Evolutionary conservation across 1,140 invertebrate genomes (phyloP), one percentile per base, ranked within the genome.

Genomic region (Coelopa frigida): DNA sequence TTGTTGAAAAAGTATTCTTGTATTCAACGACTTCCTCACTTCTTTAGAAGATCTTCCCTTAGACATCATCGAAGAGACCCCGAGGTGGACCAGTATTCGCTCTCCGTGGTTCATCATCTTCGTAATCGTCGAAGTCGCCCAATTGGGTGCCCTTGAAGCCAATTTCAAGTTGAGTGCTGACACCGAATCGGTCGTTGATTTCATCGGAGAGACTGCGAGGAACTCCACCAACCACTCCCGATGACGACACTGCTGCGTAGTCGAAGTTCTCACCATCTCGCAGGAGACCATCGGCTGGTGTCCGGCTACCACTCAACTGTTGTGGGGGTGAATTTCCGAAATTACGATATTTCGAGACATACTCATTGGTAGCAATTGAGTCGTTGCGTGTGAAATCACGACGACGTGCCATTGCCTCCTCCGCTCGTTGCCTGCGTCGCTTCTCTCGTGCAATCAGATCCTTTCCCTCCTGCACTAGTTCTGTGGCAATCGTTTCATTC

Each of bases 391-490:
- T 79, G 74, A 82, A 82, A 58, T 89, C 84, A 7, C 83, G 77
- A 26, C 84, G 73, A 11, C 86, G 75, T 18, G 73, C 78, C 48
- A 84, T 73, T 5, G 85, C 82, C 57, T 93, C 89, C 58, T 89
- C 85, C 5, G 78, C 74, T 44, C 90, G 77, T 65, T 91, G 87
- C 1, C 84, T 73, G 51, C 83, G 84, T 24, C 90, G 78, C 65
- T 85, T 87, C 57, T 93, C 89, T 82, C 87, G 71, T 63, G 87
- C 87, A 46, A 96, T 83, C 27, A 97, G 78, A 70, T 94, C 88
- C 58, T 83, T 76, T 1, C 95, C 94, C 73, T 98, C 93, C 58
- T 94, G 88, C 4, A 97, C 84, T 14, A 97, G 73, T 69, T 98
- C 94, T 1, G 82, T 83, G 1, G 92, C 94, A 48, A 96, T 81